phyloP scores from a whole-genome alignment of 2,113 vertebrate genomes.

The Platichthys flesus region DNA sequence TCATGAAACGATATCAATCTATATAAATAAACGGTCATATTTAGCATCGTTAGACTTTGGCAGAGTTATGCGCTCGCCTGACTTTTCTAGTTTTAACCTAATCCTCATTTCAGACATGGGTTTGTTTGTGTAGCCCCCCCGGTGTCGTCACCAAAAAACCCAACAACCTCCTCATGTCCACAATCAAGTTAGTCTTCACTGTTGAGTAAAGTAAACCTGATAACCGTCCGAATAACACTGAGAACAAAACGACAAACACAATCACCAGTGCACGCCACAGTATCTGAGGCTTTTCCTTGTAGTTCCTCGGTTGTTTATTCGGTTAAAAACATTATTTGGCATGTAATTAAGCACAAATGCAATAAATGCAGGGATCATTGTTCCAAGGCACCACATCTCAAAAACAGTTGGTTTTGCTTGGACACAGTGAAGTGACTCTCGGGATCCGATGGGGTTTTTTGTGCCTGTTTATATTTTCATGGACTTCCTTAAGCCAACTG shows the following conservation, averaged over 20 bases:
- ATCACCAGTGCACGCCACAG: background rate
- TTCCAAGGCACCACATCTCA: constrained; percentile 52
- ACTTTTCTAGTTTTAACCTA: no score
- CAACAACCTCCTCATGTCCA: background rate
- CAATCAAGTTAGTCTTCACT: background rate
- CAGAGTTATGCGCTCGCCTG: no score
- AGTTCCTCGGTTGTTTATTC: constrained; percentile 17
- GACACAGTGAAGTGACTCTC: constrained; percentile 48
- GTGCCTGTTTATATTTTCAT: constrained; percentile 47
- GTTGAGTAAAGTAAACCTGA: constrained; percentile 21
- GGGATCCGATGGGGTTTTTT: constrained; percentile 47
- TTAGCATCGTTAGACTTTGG: no score
- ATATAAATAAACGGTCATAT: no score
- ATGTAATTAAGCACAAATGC: constrained; percentile 48
- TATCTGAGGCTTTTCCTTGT: constrained; percentile 5
- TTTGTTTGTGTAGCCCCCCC: no score
- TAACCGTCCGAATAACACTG: background rate
- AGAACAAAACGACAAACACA: constrained; percentile 7
- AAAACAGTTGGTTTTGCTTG: constrained; percentile 57
- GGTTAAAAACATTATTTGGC: constrained; percentile 48
- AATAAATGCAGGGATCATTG: constrained; percentile 51
- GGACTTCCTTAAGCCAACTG: constrained; percentile 50
- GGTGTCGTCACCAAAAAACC: background rate
- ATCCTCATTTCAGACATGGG: no score
- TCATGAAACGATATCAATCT: no score